Evolutionary conservation across 2,888 invertebrate genomes (phyloP).

Genomic region (Patella depressa): DNA sequence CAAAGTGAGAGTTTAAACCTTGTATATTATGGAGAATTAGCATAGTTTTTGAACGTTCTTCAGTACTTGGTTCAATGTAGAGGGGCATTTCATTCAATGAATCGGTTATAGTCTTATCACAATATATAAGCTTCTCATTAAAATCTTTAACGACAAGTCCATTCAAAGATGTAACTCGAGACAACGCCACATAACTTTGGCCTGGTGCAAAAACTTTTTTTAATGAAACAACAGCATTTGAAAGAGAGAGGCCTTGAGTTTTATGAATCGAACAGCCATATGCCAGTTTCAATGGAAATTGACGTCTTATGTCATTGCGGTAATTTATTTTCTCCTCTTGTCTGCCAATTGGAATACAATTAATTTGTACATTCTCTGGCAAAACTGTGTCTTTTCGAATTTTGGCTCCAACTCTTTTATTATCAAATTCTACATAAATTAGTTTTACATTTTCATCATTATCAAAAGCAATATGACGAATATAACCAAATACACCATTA

Average conservation of each 20-base stretch:
- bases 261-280: conserved; percentile 33
- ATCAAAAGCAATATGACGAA: conserved; percentile 8
- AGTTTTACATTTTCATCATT: not conserved
- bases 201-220: conserved; percentile 27
- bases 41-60: not conserved
- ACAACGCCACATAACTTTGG: conserved; percentile 34
- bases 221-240: conserved; percentile 24
- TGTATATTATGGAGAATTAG: conserved; percentile 27
- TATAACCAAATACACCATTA: conserved; percentile 20
- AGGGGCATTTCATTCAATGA: conserved; percentile 16
- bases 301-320: conserved; percentile 15
- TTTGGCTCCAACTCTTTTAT: conserved; percentile 19
- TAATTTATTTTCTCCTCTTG: conserved; percentile 14
- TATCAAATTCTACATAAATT: conserved; percentile 27
- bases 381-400: conserved; percentile 4
- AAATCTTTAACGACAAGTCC: conserved; percentile 23
- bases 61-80: not conserved
- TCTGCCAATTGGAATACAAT: conserved; percentile 15
- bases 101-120: conserved; percentile 19
- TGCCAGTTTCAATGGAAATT: conserved; percentile 26
- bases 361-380: not conserved
- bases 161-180: conserved; percentile 27
- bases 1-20: conserved; percentile 20
- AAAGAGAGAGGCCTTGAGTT: conserved; percentile 27
- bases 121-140: conserved; percentile 24